Conservation (phyloP, 2,113 vertebrate genomes). For the Oryzias javanicus region DNA sequence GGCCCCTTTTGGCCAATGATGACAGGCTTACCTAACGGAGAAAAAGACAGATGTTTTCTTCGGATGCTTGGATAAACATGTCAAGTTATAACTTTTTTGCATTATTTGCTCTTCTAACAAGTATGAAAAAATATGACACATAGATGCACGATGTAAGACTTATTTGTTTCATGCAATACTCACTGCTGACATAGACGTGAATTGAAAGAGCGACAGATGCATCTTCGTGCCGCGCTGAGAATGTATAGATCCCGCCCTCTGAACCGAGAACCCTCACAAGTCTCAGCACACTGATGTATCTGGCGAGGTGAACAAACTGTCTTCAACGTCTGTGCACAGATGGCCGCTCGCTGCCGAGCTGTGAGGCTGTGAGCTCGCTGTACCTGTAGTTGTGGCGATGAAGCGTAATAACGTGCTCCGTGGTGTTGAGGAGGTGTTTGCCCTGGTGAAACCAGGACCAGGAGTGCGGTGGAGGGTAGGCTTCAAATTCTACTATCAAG, state of each 20-base stretch:
- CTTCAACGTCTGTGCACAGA: not conserved
- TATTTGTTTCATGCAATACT: conserved; percentile 44
- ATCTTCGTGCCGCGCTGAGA: conserved; percentile 85
- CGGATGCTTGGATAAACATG: not conserved
- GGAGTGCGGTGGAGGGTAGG: conserved; percentile 83
- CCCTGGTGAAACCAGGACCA: conserved; percentile 85
- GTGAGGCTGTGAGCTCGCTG: not conserved
- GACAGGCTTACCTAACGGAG: conserved; percentile 85
- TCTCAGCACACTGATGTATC: conserved; percentile 86
- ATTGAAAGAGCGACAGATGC: conserved; percentile 82
- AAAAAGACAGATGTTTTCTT: not conserved
- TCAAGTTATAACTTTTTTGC: not conserved
- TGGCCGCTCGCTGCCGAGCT: not conserved
- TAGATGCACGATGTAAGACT: too few relatives aligned
- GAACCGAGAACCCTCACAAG: conserved; percentile 88
- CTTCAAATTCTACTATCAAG: conserved; percentile 83
- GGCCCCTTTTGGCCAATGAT: conserved; percentile 87
- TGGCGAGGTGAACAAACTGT: conserved; percentile 53
- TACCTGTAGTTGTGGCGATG: conserved; percentile 85
- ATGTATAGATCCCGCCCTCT: conserved; percentile 91
- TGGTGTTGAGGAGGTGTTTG: conserved; percentile 83
- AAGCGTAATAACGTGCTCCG: conserved; percentile 85
- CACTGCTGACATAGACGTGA: conserved; percentile 91
- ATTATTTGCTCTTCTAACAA: not conserved
- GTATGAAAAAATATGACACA: not conserved